phyloP scores from a whole-genome alignment of 2,888 invertebrate species.

The Hecatera dysodea region DNA sequence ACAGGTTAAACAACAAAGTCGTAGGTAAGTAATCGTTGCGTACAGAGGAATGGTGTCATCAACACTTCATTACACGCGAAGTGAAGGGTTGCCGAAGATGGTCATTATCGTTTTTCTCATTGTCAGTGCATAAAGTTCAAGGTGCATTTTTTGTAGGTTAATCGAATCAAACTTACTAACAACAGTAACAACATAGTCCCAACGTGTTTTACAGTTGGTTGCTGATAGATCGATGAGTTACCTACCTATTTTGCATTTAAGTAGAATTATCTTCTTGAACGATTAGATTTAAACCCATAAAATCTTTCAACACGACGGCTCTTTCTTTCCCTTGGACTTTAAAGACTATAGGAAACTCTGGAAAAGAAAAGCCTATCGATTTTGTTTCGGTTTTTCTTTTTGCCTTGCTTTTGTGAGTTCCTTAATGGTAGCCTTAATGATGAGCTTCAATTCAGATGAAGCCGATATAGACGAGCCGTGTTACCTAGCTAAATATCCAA shows the following conservation, averaged over 20 bases:
- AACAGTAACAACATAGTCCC: slow-evolving; percentile 40
- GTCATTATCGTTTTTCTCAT: slow-evolving; percentile 83
- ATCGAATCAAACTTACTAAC: slow-evolving; percentile 60
- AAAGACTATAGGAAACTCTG: too few species aligned
- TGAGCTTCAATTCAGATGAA: too few species aligned
- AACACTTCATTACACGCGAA: slow-evolving; percentile 72
- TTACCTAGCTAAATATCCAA: too few species aligned
- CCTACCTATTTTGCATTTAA: neutral
- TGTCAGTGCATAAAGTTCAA: slow-evolving; percentile 82
- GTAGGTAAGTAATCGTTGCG: slow-evolving; percentile 45
- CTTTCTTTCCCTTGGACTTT: too few species aligned
- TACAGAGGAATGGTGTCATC: slow-evolving; percentile 77
- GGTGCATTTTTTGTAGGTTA: slow-evolving; percentile 72
- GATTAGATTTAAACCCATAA: too few species aligned
- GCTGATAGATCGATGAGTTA: slow-evolving; percentile 17
- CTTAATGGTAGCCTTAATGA: too few species aligned
- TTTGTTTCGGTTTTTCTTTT: too few species aligned
- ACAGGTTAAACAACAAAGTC: slow-evolving; percentile 13
- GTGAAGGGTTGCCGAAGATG: slow-evolving; percentile 83
- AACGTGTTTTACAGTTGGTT: slow-evolving; percentile 27
- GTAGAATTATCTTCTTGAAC: neutral
- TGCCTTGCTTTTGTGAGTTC: too few species aligned
- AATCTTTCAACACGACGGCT: too few species aligned
- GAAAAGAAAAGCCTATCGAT: too few species aligned
- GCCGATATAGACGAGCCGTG: too few species aligned